These are phyloP conservation scores for Xenopus petersii DNA, from an alignment of 2,797 vertebrate species.

Conservation along the genomic window DNA sequence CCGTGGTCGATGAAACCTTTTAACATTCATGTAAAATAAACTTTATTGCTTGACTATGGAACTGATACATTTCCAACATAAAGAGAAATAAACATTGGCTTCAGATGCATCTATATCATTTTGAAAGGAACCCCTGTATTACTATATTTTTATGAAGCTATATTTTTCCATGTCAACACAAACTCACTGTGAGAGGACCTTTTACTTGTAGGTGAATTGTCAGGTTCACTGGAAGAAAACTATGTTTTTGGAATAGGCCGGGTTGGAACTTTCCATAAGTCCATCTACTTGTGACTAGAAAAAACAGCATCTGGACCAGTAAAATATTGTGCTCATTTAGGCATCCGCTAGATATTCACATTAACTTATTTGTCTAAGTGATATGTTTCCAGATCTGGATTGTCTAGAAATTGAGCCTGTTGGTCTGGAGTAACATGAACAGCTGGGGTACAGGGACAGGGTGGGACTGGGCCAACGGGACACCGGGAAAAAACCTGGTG, in stretches of 20 bases:
- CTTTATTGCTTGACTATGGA: constrained; percentile 11
- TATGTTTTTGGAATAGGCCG: constrained; percentile 12
- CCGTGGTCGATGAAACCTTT: constrained; percentile 8
- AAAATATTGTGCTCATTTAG: too few relatives aligned
- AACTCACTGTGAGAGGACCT: not conserved
- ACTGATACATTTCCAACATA: constrained; percentile 14
- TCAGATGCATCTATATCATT: not conserved
- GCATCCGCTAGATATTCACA: too few relatives aligned
- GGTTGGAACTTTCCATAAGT: too few relatives aligned
- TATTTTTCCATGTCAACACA: not conserved
- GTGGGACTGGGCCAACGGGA: too few relatives aligned
- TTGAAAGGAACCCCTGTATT: not conserved
- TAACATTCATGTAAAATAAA: not conserved
- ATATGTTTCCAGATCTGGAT: too few relatives aligned
- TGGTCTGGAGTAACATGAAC: constrained; percentile 2
- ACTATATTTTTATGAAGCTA: not conserved
- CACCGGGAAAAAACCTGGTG: too few relatives aligned
- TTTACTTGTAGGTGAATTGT: not conserved
- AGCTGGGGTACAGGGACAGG: not conserved
- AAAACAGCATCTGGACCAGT: too few relatives aligned
- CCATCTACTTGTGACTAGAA: too few relatives aligned
- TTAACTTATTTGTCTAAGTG: too few relatives aligned
- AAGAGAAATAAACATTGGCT: constrained; percentile 2
- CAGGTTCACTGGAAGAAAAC: constrained; percentile 5
- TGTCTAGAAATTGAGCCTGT: not conserved